A percentile compares a stretch with the other conserved stretches of the same genome.
phyloP scores from a whole-genome alignment of 2,797 vertebrate species.

The Sebastes cheni region DNA sequence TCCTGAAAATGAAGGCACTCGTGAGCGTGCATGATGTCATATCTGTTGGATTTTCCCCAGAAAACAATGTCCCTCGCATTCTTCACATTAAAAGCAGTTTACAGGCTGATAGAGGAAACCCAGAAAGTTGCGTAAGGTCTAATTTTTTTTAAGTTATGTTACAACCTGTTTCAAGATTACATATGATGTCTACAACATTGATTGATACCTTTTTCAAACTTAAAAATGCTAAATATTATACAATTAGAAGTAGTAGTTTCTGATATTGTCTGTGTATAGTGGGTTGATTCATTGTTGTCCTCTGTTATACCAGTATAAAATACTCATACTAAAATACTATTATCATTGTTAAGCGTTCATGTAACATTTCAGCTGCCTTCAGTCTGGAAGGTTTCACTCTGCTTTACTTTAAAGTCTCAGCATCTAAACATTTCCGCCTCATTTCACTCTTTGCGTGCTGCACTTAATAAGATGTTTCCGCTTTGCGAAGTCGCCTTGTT shows the following conservation, averaged over 20 bases:
- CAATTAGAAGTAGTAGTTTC: not conserved
- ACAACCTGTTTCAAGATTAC: not conserved
- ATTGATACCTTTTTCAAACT: not conserved
- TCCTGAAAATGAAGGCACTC: too few relatives aligned
- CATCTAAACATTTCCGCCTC: not conserved
- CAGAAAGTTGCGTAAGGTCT: too few relatives aligned
- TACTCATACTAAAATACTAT: not conserved
- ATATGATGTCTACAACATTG: not conserved
- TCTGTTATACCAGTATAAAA: not conserved
- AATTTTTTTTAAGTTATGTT: too few relatives aligned
- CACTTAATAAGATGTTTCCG: not conserved
- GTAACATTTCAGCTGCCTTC: not conserved
- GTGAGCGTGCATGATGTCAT: too few relatives aligned
- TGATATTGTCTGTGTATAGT: not conserved
- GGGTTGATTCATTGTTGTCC: not conserved
- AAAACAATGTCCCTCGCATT: too few relatives aligned
- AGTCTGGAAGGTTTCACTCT: not conserved
- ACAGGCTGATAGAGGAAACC: too few relatives aligned
- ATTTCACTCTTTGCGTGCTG: rapidly evolving
- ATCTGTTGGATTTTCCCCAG: too few relatives aligned
- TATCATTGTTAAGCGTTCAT: too few relatives aligned
- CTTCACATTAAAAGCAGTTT: too few relatives aligned
- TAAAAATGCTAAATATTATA: not conserved
- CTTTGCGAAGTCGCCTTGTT: not conserved
- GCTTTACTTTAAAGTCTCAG: not conserved